phyloP scores from a whole-genome alignment of 53 echinoderm and acorn worm species.

The Paelopatides confundens region DNA sequence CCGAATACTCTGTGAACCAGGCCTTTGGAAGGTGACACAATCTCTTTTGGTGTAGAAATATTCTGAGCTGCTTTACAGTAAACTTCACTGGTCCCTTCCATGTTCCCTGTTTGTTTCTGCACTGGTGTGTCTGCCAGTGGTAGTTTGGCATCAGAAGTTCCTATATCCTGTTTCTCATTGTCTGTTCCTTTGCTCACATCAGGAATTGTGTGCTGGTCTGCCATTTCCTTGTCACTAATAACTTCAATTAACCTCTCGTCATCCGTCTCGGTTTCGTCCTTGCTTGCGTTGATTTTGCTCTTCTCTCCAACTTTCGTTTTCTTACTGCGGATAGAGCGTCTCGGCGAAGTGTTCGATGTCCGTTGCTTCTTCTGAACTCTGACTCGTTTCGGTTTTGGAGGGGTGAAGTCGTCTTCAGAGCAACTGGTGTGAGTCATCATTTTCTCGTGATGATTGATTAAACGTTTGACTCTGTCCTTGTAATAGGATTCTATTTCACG shows the following conservation, averaged over 20 bases:
- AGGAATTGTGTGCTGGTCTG: too few relatives aligned
- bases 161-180: background rate
- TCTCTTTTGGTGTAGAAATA: background rate
- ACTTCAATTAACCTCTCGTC: too few relatives aligned
- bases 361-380: background rate
- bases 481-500: constrained; percentile 59
- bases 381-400: constrained; percentile 45
- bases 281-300: background rate
- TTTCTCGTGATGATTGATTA: constrained; percentile 84
- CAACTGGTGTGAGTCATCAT: constrained; percentile 58
- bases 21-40: background rate
- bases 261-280: background rate
- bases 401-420: constrained; percentile 76
- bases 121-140: background rate
- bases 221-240: background rate
- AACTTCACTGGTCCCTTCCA: constrained; percentile 7
- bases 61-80: background rate
- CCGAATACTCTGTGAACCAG: background rate
- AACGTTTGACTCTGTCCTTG: constrained; percentile 87
- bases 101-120: background rate
- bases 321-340: background rate
- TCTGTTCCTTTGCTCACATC: background rate
- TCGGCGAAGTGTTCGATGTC: background rate
- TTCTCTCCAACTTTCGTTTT: background rate
- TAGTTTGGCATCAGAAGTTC: background rate